Conservation (phyloP, 2,113 vertebrate genomes). For the Oreotrochilus melanogaster region DNA sequence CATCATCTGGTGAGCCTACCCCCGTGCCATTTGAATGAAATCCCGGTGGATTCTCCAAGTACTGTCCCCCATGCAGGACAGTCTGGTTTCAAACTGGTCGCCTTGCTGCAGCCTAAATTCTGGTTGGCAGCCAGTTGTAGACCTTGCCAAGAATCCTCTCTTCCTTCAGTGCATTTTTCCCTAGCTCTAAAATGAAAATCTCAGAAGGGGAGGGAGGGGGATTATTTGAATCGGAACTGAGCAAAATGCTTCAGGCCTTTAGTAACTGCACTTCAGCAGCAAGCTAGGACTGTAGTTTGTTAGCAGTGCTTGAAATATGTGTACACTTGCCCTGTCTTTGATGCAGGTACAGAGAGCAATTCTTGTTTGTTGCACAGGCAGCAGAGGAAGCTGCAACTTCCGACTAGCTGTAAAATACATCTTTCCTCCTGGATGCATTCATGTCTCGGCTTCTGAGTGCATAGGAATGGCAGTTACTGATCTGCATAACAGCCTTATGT, state of each 20-base stretch:
- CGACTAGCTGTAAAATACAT: neutral
- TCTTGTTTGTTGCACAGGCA: neutral
- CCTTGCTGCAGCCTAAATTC: conserved; percentile 4
- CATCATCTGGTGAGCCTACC: conserved; percentile 58
- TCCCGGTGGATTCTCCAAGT: neutral
- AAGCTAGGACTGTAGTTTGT: neutral
- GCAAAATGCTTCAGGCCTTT: neutral
- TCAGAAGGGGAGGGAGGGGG: neutral
- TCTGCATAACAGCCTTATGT: neutral
- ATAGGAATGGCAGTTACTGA: neutral
- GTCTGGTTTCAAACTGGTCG: conserved; percentile 10
- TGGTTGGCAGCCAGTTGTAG: conserved; percentile 3
- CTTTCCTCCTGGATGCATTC: neutral
- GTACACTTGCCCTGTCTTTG: neutral
- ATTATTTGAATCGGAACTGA: neutral
- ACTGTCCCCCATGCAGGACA: neutral
- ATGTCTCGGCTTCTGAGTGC: neutral
- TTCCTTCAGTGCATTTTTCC: conserved; percentile 22
- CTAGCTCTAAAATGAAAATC: conserved; percentile 27
- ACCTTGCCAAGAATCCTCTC: conserved; percentile 33
- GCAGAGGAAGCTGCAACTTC: neutral
- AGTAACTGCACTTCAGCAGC: neutral
- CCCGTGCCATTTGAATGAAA: neutral
- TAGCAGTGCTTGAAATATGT: neutral
- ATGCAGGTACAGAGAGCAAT: neutral